Conservation (phyloP, 2,888 invertebrate species). For the Chalcis sispes region DNA sequence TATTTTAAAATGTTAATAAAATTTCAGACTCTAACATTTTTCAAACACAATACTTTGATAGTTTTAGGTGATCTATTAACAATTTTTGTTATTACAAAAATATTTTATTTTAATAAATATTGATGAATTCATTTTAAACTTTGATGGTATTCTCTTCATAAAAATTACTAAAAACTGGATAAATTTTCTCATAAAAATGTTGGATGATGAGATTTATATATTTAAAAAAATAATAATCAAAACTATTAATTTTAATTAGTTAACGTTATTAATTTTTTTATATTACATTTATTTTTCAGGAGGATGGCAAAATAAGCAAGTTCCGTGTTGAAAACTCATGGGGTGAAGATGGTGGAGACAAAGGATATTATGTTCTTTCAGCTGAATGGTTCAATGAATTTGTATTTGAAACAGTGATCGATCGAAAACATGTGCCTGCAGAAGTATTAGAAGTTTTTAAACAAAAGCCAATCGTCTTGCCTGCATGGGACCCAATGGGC, state of each 20-base stretch:
- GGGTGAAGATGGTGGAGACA: slow-evolving; percentile 92
- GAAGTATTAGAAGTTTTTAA: slow-evolving; percentile 87
- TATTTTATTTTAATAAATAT: too few species aligned
- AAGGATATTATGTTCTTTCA: slow-evolving; percentile 90
- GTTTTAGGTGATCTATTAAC: too few species aligned
- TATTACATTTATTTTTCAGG: slow-evolving; percentile 73
- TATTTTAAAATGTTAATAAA: too few species aligned
- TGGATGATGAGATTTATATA: too few species aligned
- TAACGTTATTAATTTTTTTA: too few species aligned
- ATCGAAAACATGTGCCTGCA: slow-evolving; percentile 87
- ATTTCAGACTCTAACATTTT: too few species aligned
- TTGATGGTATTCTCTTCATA: not conserved
- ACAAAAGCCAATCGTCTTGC: slow-evolving; percentile 86
- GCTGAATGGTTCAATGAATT: slow-evolving; percentile 93
- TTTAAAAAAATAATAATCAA: too few species aligned
- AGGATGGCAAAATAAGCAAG: slow-evolving; percentile 82
- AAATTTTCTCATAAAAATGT: too few species aligned
- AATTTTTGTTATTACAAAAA: too few species aligned
- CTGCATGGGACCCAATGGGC: slow-evolving; percentile 97
- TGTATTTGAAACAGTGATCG: slow-evolving; percentile 92
- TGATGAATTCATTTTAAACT: too few species aligned
- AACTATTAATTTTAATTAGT: too few species aligned
- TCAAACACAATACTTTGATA: too few species aligned
- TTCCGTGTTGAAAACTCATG: slow-evolving; percentile 95
- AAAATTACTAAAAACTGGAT: not conserved